These are phyloP conservation scores for Tetrapedia diversipes DNA, from an alignment of 2,888 invertebrate genomes.

Conservation along the genomic window DNA sequence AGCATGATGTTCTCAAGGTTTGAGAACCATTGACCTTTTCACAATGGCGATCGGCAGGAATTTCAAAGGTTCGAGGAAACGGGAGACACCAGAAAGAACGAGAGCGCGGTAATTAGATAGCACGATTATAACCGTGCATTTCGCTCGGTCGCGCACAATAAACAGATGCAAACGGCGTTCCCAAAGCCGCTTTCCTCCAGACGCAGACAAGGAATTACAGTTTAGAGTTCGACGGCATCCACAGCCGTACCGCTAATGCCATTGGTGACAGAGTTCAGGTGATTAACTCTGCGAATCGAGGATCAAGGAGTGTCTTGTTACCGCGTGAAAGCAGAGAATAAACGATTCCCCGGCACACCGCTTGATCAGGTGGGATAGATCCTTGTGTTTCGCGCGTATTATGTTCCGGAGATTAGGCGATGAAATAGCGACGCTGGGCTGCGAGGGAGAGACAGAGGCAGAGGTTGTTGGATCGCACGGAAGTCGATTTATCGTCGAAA, in stretches of 20 bases:
- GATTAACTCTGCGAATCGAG: conserved; percentile 50
- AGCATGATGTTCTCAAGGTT: no score
- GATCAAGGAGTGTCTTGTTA: conserved; percentile 57
- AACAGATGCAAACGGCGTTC: conserved; percentile 38
- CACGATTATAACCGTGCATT: conserved; percentile 43
- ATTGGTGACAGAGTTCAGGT: conserved; percentile 52
- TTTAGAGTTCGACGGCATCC: conserved; percentile 40
- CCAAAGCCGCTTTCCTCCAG: conserved; percentile 55
- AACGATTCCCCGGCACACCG: conserved; percentile 20
- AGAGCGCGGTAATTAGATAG: conserved; percentile 45
- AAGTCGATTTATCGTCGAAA: conserved; percentile 20
- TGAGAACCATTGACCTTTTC: neutral
- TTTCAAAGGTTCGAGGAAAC: no score
- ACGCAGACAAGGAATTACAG: conserved; percentile 49
- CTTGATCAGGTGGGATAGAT: conserved; percentile 30
- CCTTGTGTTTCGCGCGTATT: conserved; percentile 22
- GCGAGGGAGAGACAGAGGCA: neutral
- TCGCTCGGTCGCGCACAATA: conserved; percentile 47
- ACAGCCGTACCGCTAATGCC: conserved; percentile 46
- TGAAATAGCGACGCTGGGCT: no score
- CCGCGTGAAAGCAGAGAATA: conserved; percentile 49
- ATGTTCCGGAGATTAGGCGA: conserved; percentile 37
- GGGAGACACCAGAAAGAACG: neutral
- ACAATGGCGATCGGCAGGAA: neutral
- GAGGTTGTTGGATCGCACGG: conserved; percentile 4